Conservation (phyloP, 2,797 vertebrate genomes). For the Myiotriccus ornatus region DNA sequence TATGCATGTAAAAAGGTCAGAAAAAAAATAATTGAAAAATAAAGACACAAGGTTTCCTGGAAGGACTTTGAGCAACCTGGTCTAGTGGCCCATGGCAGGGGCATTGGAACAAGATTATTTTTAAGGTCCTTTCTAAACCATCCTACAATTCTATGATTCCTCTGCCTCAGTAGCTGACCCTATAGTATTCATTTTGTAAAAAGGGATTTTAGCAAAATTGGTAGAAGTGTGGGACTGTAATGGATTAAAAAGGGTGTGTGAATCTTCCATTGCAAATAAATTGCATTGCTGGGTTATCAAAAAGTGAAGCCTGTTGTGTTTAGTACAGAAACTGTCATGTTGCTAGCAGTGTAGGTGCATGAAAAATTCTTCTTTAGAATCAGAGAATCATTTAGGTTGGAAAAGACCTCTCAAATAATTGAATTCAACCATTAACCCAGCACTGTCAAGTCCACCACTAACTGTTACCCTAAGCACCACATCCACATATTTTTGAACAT, state of each 20-base stretch:
- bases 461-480: not conserved
- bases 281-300: accelerated
- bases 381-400: not conserved
- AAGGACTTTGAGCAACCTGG: not conserved
- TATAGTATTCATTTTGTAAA: not conserved
- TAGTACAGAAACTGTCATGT: not conserved
- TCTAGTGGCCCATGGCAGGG: too few species aligned
- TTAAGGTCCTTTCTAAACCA: not conserved
- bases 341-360: accelerated
- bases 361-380: not conserved
- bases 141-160: not conserved
- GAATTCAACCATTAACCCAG: not conserved
- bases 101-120: not conserved
- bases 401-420: not conserved
- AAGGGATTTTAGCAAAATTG: not conserved
- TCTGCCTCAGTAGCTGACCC: not conserved
- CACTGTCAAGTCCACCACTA: not conserved
- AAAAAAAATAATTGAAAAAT: not conserved
- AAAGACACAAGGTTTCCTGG: not conserved
- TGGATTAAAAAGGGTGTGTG: not conserved
- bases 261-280: not conserved
- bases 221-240: not conserved
- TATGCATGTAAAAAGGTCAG: not conserved
- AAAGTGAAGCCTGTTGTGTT: not conserved
- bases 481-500: not conserved